Conservation (phyloP, 2,888 invertebrate genomes). For the Capitulum mitella region DNA sequence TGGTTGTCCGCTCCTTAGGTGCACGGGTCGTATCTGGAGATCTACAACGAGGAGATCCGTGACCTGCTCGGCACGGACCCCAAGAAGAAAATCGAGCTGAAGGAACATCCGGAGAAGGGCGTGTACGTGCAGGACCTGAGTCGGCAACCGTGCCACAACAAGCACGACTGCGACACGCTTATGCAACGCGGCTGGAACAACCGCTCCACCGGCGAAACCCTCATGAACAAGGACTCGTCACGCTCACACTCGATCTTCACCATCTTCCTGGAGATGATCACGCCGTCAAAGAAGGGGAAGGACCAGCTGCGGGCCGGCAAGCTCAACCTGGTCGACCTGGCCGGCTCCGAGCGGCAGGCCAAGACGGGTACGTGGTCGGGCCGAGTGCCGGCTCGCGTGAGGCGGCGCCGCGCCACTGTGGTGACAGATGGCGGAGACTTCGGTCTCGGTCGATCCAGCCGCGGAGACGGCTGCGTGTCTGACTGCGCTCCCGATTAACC, state of each 20-base stretch:
- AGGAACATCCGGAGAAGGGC: constrained; percentile 58
- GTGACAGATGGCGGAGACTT: no score
- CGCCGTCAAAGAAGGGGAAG: constrained; percentile 41
- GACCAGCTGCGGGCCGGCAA: constrained; percentile 60
- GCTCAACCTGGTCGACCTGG: constrained; percentile 78
- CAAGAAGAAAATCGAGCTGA: constrained; percentile 56
- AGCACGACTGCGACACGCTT: constrained; percentile 64
- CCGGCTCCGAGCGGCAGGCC: constrained; percentile 77
- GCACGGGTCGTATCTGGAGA: constrained; percentile 71
- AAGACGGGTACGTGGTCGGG: constrained; percentile 57
- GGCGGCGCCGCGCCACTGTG: no score
- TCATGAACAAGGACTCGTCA: constrained; percentile 82
- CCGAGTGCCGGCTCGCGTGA: no score
- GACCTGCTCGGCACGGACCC: constrained; percentile 57
- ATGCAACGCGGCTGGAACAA: constrained; percentile 70
- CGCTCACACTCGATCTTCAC: constrained; percentile 83
- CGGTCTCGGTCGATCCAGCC: no score
- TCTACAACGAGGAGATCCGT: constrained; percentile 72
- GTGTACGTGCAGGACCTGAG: constrained; percentile 61
- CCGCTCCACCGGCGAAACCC: constrained; percentile 71
- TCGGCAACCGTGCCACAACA: constrained; percentile 67
- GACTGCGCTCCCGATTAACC: no score
- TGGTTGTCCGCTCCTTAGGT: constrained; percentile 47
- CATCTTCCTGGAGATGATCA: constrained; percentile 72
- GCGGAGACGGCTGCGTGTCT: no score